phyloP scores from a whole-genome alignment of 2,113 vertebrate species.

The Vicugna pacos region DNA sequence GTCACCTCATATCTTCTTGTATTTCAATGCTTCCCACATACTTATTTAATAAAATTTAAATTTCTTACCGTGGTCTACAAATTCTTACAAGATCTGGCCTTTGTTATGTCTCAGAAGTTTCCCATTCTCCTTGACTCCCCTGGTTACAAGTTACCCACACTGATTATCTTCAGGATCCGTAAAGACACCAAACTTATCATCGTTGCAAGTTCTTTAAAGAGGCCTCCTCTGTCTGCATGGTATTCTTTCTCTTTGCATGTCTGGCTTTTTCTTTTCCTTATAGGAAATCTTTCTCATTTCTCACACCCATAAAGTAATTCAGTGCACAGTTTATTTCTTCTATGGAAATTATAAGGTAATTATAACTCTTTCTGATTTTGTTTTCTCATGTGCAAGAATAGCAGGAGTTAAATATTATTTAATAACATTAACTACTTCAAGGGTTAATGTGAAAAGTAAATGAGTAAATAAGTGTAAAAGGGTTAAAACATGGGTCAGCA shows the following conservation, averaged over 20 bases:
- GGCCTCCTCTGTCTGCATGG: neutral
- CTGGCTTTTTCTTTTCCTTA: neutral
- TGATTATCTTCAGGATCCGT: neutral
- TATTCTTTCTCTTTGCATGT: neutral
- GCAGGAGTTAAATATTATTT: neutral
- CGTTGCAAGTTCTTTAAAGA: neutral
- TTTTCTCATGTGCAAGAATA: neutral
- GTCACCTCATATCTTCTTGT: neutral
- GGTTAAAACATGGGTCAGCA: neutral
- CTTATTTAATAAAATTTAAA: neutral
- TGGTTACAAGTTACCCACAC: neutral
- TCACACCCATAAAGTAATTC: neutral
- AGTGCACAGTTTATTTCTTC: neutral
- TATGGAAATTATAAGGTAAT: neutral
- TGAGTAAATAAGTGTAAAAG: neutral
- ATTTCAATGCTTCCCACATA: neutral
- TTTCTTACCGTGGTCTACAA: neutral
- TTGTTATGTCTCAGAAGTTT: neutral
- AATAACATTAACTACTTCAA: neutral
- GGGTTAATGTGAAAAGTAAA: neutral
- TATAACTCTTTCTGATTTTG: neutral
- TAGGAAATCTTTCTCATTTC: neutral
- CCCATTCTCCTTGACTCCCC: neutral
- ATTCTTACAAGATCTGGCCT: neutral
- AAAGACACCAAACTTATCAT: neutral